Conservation (phyloP, 2,888 invertebrate genomes). For the Drosophila limbata region DNA sequence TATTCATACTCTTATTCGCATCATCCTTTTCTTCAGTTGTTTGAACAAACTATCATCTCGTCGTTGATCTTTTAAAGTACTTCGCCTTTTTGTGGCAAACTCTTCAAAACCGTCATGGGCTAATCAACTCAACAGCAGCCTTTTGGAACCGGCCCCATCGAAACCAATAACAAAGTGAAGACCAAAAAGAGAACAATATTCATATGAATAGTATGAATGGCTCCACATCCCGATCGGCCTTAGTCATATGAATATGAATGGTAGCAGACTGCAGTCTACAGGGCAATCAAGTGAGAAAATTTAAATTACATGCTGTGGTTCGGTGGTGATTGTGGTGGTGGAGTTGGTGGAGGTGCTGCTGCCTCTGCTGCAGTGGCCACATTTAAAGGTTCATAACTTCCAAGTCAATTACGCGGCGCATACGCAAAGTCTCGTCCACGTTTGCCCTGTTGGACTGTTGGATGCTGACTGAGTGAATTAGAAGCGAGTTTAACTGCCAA, state of each 20-base stretch:
- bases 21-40: no score
- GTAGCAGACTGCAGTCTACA: conserved; percentile 35
- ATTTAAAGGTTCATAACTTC: conserved; percentile 82
- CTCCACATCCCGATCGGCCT: conserved; percentile 12
- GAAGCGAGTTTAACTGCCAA: conserved; percentile 26
- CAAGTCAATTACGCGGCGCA: conserved; percentile 80
- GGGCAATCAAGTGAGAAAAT: conserved; percentile 82
- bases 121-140: conserved; percentile 48
- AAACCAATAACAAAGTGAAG: conserved; percentile 46
- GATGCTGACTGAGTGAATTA: conserved; percentile 55
- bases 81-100: not conserved
- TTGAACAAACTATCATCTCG: conserved; percentile 12
- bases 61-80: conserved; percentile 1
- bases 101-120: conserved; percentile 21
- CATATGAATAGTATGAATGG: conserved; percentile 53
- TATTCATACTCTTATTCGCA: not conserved
- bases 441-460: conserved; percentile 40
- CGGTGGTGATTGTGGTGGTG: conserved; percentile 5
- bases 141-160: conserved; percentile 20
- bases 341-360: conserved; percentile 8
- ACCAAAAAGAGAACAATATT: conserved; percentile 16
- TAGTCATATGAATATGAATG: conserved; percentile 63
- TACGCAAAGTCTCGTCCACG: conserved; percentile 47
- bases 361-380: conserved; percentile 59
- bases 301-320: conserved; percentile 71